Conservation (phyloP, 2,113 vertebrate species). For the Pao palembangensis region DNA sequence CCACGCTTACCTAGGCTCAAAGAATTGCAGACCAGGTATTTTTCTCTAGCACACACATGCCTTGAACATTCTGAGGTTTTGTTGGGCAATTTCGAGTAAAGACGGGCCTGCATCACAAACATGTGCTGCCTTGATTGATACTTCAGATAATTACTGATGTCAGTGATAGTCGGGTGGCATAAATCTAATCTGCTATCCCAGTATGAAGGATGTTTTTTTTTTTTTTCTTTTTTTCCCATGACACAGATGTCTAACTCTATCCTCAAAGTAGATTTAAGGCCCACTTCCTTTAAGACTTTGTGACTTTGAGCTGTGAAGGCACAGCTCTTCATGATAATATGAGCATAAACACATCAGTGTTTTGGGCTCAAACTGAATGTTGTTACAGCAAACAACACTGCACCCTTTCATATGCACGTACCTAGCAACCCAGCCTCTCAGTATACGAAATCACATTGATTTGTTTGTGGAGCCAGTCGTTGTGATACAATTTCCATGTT, state of each 20-base stretch:
- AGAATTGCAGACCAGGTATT: neutral
- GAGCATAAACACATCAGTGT: slow-evolving; percentile 49
- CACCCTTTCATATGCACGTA: slow-evolving; percentile 32
- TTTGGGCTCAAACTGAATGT: slow-evolving; percentile 40
- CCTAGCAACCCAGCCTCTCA: neutral
- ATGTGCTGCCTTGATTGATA: neutral
- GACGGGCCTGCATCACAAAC: neutral
- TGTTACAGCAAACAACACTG: slow-evolving; percentile 49
- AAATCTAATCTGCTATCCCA: slow-evolving; percentile 2
- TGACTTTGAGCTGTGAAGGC: slow-evolving; percentile 20
- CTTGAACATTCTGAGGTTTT: slow-evolving; percentile 2
- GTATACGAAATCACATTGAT: neutral
- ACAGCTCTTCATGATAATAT: slow-evolving; percentile 52
- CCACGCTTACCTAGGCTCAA: slow-evolving; percentile 1
- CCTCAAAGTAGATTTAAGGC: slow-evolving; percentile 46
- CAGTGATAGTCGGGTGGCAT: neutral
- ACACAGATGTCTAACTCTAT: slow-evolving; percentile 26
- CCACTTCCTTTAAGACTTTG: slow-evolving; percentile 37
- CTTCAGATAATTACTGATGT: no score
- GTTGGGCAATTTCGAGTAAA: neutral
- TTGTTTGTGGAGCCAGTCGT: neutral
- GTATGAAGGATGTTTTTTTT: neutral
- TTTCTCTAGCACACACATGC: slow-evolving; percentile 12
- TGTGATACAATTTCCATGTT: neutral
- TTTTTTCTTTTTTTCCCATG: slow-evolving; percentile 18